Percentiles rank a stretch among this genome's conserved stretches.
Conservation (phyloP, 2,113 vertebrate species). For the Burhinus bistriatus region DNA sequence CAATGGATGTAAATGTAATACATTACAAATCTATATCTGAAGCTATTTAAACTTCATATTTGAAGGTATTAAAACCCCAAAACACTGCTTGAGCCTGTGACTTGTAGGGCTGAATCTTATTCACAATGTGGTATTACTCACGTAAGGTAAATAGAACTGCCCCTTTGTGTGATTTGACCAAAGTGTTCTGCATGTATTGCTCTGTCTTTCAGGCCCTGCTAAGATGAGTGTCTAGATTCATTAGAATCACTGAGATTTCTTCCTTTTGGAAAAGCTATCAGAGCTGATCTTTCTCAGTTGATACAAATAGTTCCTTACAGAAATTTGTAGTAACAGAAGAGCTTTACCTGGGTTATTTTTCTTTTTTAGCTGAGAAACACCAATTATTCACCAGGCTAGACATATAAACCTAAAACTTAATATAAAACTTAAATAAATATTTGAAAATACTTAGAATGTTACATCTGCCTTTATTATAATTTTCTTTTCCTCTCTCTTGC, state of each 20-base stretch:
- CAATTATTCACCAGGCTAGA: background rate
- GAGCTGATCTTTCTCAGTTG: background rate
- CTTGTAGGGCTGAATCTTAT: background rate
- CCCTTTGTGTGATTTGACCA: background rate
- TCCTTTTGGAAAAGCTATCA: background rate
- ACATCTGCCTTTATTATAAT: rapidly evolving
- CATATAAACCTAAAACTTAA: background rate
- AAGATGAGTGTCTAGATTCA: background rate
- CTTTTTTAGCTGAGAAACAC: background rate
- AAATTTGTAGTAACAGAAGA: background rate
- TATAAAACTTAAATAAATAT: background rate
- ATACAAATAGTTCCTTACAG: background rate
- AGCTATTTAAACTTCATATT: background rate
- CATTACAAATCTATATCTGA: background rate
- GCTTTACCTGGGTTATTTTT: background rate
- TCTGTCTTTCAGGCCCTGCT: background rate
- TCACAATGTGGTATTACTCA: background rate
- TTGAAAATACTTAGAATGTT: background rate
- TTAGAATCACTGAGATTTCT: background rate
- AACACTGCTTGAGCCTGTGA: background rate
- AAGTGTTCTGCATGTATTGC: background rate
- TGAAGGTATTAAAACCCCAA: background rate
- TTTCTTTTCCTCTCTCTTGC: background rate
- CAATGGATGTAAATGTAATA: background rate
- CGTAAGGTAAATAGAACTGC: background rate